Conservation (phyloP, 2,113 vertebrate species). For the Xyliphius kryptos region DNA sequence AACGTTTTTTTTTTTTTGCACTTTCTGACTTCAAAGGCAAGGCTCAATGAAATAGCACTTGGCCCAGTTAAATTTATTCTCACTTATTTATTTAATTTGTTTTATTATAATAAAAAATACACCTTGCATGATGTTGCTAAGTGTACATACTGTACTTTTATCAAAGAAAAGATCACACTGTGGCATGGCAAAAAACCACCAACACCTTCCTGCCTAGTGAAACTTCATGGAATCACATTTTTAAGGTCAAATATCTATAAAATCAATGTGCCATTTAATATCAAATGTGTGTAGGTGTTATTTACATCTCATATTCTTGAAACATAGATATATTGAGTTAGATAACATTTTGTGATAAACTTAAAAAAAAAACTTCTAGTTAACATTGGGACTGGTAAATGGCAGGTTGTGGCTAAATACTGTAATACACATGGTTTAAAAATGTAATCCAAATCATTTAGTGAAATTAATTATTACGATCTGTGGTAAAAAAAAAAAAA, state of each 20-base stretch:
- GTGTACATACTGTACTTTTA: constrained; percentile 53
- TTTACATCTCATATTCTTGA: background rate
- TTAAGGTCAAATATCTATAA: background rate
- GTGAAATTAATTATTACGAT: too few relatives aligned
- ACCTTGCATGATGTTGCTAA: background rate
- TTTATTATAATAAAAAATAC: background rate
- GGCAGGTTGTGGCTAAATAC: too few relatives aligned
- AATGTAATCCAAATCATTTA: too few relatives aligned
- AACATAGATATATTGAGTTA: background rate
- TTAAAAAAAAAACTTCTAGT: too few relatives aligned
- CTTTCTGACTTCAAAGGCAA: too few relatives aligned
- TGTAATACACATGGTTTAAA: too few relatives aligned
- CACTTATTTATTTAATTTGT: too few relatives aligned
- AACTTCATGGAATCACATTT: constrained; percentile 13
- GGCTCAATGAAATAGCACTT: too few relatives aligned
- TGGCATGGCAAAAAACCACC: constrained; percentile 14
- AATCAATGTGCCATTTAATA: background rate
- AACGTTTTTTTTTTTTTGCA: too few relatives aligned
- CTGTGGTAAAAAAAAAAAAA: too few relatives aligned
- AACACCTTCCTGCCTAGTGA: constrained; percentile 2
- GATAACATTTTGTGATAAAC: background rate
- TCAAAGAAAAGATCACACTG: constrained; percentile 1
- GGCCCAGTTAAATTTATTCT: background rate
- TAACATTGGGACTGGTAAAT: too few relatives aligned
- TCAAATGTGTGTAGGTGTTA: background rate